Conservation (phyloP, 2,797 vertebrate genomes). For the Schizopygopsis malacanthus region DNA sequence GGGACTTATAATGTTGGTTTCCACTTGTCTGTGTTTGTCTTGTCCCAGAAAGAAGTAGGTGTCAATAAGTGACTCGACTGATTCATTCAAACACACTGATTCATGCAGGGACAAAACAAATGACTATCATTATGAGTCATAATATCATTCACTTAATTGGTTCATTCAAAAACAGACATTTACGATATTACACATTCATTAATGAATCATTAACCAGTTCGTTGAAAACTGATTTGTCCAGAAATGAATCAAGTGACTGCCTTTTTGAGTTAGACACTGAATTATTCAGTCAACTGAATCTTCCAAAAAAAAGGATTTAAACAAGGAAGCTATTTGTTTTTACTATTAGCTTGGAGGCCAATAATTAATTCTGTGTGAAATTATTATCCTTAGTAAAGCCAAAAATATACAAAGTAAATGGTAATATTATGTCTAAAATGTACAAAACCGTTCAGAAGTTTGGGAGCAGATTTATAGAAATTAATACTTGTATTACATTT, state of each 20-base stretch:
- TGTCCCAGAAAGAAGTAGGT: not conserved
- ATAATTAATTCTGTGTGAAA: not conserved
- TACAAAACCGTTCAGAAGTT: not conserved
- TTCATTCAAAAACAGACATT: not conserved
- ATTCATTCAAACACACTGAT: not conserved
- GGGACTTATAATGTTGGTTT: constrained; percentile 1
- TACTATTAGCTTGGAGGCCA: not conserved
- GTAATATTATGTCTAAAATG: not conserved
- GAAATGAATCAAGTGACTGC: not conserved
- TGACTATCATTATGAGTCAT: not conserved
- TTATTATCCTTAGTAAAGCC: not conserved
- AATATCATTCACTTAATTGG: not conserved
- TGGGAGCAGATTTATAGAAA: not conserved
- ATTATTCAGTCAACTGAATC: not conserved
- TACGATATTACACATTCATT: not conserved
- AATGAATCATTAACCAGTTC: not conserved
- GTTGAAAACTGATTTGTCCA: not conserved
- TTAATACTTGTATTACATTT: not conserved
- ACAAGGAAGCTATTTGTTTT: no score
- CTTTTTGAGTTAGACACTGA: not conserved
- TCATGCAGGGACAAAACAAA: not conserved
- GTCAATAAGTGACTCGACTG: not conserved
- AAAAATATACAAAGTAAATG: not conserved
- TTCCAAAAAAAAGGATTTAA: not conserved
- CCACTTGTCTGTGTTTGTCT: not conserved